Base-by-base conservation (phyloP, 2,888 invertebrate genomes). In the Palloptera scutellata region DNA sequence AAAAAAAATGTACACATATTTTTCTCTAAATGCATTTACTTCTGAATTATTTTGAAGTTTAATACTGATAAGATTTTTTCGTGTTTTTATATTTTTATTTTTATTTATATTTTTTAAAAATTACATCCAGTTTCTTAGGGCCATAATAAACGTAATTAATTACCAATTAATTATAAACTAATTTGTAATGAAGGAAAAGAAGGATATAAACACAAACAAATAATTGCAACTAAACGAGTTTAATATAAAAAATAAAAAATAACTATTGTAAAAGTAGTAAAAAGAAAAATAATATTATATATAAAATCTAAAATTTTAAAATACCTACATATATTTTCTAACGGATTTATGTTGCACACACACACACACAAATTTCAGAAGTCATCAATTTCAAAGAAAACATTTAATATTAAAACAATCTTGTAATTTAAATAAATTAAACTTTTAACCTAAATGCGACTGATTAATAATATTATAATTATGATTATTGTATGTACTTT, bases 181-280 rank as follows among this genome's bases (percentile, higher is more conserved):
- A 48, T 45, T 30, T 19, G 20, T 43, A 55, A 45, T 57, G 64
- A 40, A 57, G 20, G 20, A 51, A 64, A 64, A 57, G 57, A 45
- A 64, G 45, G 13, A 15, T 6, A 15, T 5, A 42, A 61, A 61
- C 40, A 20, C 17, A 59, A 64, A 57, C 30, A 40, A 57, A 57
- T 52, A 65, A 45, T 53, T 60, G 60, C 52, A 66, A 66, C 61
- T 66, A 45, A 55, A 57, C 61, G 66, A 66, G 61, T 66, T 66
- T 66, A 66, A 51, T 48, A 61, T 42, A 19, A 20, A 10, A 30
- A 11, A 20, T 1, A 48, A 13, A 48, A 48, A 13, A 48, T 15
- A n/a, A 15, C 5, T 13, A 48, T 48, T 13, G 13, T 48, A 48
- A n/a, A 48, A 4, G 8, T 15, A 62, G 51, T 57, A 64, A 64